Base-by-base conservation (phyloP, 2,888 invertebrate species). In the Hyposoter didymator region DNA sequence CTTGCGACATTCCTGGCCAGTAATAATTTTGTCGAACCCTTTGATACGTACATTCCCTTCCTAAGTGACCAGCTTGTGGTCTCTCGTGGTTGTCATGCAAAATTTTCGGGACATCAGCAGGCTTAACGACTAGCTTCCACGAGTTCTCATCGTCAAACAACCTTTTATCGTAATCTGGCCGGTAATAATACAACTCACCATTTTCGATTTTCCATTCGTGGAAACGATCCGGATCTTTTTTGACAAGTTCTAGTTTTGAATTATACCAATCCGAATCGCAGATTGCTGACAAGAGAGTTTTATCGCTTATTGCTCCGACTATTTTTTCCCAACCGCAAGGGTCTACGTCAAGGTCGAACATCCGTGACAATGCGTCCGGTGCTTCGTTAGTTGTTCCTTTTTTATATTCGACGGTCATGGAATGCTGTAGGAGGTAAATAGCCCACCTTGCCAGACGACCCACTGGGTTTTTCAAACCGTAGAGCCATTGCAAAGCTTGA, bases 401-500 rank as follows among this genome's bases (percentile, higher is more conserved):
- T n/a, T 43, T 69, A 32, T 62, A 73, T 52, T 78, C 70, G 28
- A 83, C 73, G 8, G 73, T 78, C 49, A 83, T 78, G 5, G 52
- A 64, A 39, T 85, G 78, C 64, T 78, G 78, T 17, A 73, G 45
- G 0, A 83, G 39, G 39, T 78, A 83, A n/a, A 87, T 81, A 0
- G 85, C 83, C 81, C 73, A 83, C 19, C 66, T 35, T 10, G 88
- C 87, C 22, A 89, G 64, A 12, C 28, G 28, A 2, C 28, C 28
- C 2, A 28, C 28, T 28, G 28, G 28, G 2, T 28, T 28, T 73
- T 83, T 83, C 67, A 83, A 17, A 14, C 28, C 83, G 59, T 84
- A 75, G 0, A 89, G 70, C 89, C 88, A 89, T 17, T 72, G 78
- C 12, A 87, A 43, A 1, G 84, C 82, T 47, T 87, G 85, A 39